Conservation (phyloP, 2,888 invertebrate species). For the Dryadula phaetusa region DNA sequence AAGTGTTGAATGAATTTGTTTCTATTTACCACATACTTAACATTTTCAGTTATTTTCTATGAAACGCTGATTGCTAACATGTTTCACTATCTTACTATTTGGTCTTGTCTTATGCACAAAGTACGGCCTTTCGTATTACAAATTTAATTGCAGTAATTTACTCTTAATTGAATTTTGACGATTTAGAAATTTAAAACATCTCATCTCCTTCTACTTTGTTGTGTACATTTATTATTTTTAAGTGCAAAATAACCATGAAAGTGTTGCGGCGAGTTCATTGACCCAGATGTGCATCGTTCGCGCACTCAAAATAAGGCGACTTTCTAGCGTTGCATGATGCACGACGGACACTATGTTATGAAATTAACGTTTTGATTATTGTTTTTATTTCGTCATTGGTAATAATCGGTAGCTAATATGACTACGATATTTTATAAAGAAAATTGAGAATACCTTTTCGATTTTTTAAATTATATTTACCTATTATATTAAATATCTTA, state of each 20-base stretch:
- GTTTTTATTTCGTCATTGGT: background rate
- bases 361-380: slow-evolving; percentile 44
- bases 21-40: background rate
- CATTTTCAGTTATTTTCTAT: background rate
- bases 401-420: background rate
- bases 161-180: background rate
- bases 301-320: slow-evolving; percentile 71
- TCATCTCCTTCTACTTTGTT: slow-evolving; percentile 10
- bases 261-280: slow-evolving; percentile 62
- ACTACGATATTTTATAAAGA: too few species aligned
- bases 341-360: slow-evolving; percentile 56
- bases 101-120: too few species aligned
- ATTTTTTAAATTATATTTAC: too few species aligned
- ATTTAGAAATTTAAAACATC: slow-evolving; percentile 12
- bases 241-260: slow-evolving; percentile 52
- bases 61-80: background rate
- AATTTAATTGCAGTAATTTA: background rate
- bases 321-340: slow-evolving; percentile 77
- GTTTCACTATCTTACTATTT: background rate
- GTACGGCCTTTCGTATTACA: too few species aligned
- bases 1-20: background rate
- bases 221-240: slow-evolving; percentile 22
- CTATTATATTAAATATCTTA: too few species aligned
- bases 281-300: slow-evolving; percentile 74
- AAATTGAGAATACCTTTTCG: too few species aligned